Evolutionary conservation across 2,113 vertebrate species (phyloP).

Genomic region (Silurus asotus): DNA sequence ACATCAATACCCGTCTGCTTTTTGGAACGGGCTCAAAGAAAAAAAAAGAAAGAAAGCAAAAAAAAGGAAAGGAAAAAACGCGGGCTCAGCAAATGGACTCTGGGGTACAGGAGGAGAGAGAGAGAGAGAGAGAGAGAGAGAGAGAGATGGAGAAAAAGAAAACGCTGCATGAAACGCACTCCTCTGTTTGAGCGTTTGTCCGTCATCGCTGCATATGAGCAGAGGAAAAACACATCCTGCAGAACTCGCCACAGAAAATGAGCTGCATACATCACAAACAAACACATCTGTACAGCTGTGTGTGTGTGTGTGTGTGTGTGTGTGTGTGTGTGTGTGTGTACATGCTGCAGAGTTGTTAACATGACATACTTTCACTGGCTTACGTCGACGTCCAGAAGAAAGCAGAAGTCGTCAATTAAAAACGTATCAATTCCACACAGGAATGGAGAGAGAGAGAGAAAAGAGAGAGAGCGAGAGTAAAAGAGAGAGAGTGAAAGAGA

Average conservation of each 20-base stretch:
- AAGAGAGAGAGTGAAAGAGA: slow-evolving; percentile 41
- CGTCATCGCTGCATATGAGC: neutral
- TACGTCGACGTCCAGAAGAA: neutral
- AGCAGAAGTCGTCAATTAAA: slow-evolving; percentile 36
- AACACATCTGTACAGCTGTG: neutral
- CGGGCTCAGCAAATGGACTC: slow-evolving; percentile 26
- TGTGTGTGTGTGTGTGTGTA: neutral
- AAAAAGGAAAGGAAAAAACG: neutral
- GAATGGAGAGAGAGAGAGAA: slow-evolving; percentile 32
- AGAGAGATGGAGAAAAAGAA: neutral
- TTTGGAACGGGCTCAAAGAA: slow-evolving; percentile 24
- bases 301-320: neutral
- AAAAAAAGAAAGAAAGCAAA: neutral
- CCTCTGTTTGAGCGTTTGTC: slow-evolving; percentile 21
- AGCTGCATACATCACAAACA: slow-evolving; percentile 24
- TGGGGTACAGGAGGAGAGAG: slow-evolving; percentile 1
- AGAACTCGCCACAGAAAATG: neutral
- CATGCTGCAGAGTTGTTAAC: slow-evolving; percentile 2
- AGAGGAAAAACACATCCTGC: neutral
- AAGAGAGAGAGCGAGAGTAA: slow-evolving; percentile 10
- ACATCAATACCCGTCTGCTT: slow-evolving; percentile 35
- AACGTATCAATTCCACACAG: slow-evolving; percentile 44
- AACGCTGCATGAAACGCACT: neutral
- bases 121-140: neutral
- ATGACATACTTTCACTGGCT: slow-evolving; percentile 32